These are phyloP conservation scores for Ariopsis seemanni DNA, from an alignment of 2,113 vertebrate species.

Conservation along the genomic window DNA sequence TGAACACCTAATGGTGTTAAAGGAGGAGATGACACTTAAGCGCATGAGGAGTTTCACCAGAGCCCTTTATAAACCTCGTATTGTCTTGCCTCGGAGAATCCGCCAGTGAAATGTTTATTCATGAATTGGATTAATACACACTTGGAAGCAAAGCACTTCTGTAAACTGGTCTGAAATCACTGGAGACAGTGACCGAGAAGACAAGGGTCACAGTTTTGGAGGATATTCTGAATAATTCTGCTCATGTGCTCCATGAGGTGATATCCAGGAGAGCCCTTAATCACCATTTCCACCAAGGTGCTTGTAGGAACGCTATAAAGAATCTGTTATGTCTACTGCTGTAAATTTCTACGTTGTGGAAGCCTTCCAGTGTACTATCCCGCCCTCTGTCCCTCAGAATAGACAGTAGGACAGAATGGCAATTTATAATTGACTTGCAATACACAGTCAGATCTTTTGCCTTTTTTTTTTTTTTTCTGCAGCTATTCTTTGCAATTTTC, in stretches of 20 bases:
- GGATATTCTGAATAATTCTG: background rate
- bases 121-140: background rate
- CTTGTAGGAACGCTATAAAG: background rate
- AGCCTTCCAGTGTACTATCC: background rate
- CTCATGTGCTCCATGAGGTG: background rate
- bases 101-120: constrained; percentile 19
- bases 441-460: background rate
- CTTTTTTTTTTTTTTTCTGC: background rate
- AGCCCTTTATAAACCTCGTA: background rate
- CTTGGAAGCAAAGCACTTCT: background rate
- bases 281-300: background rate
- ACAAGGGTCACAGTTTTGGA: background rate
- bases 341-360: background rate
- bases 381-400: background rate
- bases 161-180: background rate
- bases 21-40: constrained; percentile 30
- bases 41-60: constrained; percentile 14
- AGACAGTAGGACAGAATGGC: background rate
- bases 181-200: background rate
- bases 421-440: background rate
- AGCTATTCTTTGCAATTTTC: background rate
- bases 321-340: background rate
- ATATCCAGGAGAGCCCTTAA: background rate
- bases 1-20: constrained; percentile 50
- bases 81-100: constrained; percentile 11